A percentile compares a stretch with the other conserved stretches of the same genome.
These are phyloP conservation scores for Zingel zingel DNA, from an alignment of 2,113 vertebrate genomes.

Conservation along the genomic window DNA sequence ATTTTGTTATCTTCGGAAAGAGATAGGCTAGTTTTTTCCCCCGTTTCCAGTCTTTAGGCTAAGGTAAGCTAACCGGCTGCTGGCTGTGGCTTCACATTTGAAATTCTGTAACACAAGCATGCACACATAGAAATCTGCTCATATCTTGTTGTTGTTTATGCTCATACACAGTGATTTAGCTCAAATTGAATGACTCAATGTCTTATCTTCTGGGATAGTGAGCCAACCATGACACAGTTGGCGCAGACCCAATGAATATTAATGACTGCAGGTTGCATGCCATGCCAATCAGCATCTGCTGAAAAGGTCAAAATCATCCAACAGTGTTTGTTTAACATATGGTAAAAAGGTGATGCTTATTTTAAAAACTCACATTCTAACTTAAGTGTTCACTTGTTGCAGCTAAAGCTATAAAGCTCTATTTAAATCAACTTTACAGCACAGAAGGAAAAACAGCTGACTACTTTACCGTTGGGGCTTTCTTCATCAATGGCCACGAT, in stretches of 20 bases:
- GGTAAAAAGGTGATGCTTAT: constrained; percentile 1
- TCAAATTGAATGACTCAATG: constrained; percentile 16
- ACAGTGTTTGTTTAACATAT: constrained; percentile 24
- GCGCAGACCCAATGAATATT: constrained; percentile 46
- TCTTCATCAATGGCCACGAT: constrained; percentile 98
- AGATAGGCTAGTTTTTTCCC: neutral
- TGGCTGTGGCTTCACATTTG: neutral
- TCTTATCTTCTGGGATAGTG: neutral
- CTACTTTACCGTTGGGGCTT: constrained; percentile 92
- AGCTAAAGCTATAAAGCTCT: neutral
- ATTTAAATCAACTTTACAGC: neutral
- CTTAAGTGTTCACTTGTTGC: neutral
- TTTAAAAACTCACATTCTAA: neutral
- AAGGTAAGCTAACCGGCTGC: neutral
- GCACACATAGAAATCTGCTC: neutral
- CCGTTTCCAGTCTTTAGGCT: neutral
- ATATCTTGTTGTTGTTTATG: neutral
- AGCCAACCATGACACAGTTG: constrained; percentile 35
- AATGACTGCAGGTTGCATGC: constrained; percentile 44
- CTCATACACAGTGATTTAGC: neutral
- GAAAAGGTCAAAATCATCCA: constrained; percentile 47
- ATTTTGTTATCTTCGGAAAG: neutral
- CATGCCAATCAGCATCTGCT: constrained; percentile 29
- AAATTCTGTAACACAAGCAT: neutral
- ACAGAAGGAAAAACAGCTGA: neutral